These are phyloP conservation scores for Ceratina calcarata DNA, from an alignment of 1,140 invertebrate genomes.

Conservation along the genomic window DNA sequence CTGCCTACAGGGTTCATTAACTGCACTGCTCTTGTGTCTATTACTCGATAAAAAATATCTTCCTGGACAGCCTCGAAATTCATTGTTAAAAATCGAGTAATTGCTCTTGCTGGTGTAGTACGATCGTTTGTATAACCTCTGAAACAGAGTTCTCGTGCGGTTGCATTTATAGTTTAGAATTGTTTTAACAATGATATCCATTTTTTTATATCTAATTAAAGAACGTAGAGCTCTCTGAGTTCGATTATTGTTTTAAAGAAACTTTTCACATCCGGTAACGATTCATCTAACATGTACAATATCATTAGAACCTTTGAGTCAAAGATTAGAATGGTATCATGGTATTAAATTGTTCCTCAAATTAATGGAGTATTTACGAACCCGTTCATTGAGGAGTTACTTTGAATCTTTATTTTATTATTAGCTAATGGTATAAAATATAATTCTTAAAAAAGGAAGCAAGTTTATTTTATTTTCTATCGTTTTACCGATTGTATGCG, in stretches of 20 bases:
- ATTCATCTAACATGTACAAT: too few relatives aligned
- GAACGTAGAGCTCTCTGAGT: background rate
- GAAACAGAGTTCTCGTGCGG: background rate
- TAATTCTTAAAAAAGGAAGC: background rate
- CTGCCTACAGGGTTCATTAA: background rate
- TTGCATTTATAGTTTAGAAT: background rate
- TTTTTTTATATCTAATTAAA: background rate
- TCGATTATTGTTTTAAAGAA: background rate
- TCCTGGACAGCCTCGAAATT: background rate
- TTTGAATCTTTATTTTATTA: too few relatives aligned
- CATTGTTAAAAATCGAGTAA: background rate
- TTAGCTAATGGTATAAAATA: too few relatives aligned
- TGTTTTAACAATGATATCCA: background rate
- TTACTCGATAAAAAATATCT: background rate
- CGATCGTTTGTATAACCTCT: slow-evolving; percentile 18
- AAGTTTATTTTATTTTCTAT: background rate
- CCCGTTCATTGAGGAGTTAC: too few relatives aligned
- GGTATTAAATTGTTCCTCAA: too few relatives aligned
- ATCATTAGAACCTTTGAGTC: too few relatives aligned
- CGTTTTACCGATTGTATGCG: background rate
- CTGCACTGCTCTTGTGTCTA: background rate
- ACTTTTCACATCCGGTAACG: background rate
- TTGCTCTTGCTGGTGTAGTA: background rate
- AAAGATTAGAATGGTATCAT: too few relatives aligned
- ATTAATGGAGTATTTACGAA: too few relatives aligned